Evolutionary conservation across 2,113 vertebrate species (phyloP), one percentile per base, ranked within the genome.

Genomic region (Myiozetetes cayanensis): DNA sequence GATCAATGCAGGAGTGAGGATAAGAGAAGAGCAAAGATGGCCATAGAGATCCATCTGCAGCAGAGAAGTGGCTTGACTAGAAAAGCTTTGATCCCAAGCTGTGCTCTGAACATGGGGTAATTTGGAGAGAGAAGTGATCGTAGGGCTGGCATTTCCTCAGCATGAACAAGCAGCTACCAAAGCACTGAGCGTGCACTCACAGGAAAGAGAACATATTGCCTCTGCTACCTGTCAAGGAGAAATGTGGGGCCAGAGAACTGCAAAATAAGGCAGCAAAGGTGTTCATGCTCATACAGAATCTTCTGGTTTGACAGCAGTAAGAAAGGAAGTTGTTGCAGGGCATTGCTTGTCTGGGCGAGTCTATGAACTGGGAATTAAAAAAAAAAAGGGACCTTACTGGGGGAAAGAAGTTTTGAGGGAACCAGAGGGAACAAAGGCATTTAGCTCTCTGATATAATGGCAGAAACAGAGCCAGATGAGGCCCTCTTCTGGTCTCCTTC

Each of bases 131-230:
- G 28, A 52, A 43, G 14, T n/a, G 20, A 20, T 77, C 2, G 0
- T 6, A 62, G 16, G 35, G 47, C 47, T 74, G 31, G 55, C 47
- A 55, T 28, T 43, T 35, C 49, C 86, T 67, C 6, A 1, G 20
- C 46, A 23, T 6, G 23, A 35, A 9, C 55, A 4, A 53, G 33
- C 41, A 80, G 74, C 44, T 63, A 6, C 19, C 5, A 1, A 58
- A 28, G 67, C 9, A 21, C 13, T 47, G 39, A 50, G 44, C 0
- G 0, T 41, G 50, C 24, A 8, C 10, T n/a, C 3, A 0, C 24
- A 71, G 56, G 39, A 21, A 44, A 66, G 49, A 53, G 74, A 27
- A 13, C 12, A 23, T 23, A 9, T 9, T 20, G 41, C 20, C 50
- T 71, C 19, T 71, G 49, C 74, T 49, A 12, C 44, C 24, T 65